Evolutionary conservation across 1,140 invertebrate species (phyloP).

Genomic region (Drosophila persimilis): DNA sequence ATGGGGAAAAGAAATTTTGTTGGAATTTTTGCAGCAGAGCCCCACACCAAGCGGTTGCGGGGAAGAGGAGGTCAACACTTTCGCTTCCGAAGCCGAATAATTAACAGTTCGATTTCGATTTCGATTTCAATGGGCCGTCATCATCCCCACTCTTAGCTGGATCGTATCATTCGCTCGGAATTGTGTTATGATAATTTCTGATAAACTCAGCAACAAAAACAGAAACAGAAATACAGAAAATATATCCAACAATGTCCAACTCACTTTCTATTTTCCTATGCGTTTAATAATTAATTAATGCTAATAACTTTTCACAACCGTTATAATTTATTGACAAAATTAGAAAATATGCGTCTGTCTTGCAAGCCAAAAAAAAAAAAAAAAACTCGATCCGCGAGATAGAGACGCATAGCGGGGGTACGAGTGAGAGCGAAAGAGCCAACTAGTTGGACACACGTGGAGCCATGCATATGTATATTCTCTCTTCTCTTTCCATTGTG

Average conservation of each 20-base stretch:
- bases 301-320: constrained; percentile 82
- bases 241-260: background rate
- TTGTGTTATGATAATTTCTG: constrained; percentile 64
- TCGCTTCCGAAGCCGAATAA: constrained; percentile 63
- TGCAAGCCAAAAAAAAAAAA: constrained; percentile 21
- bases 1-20: constrained; percentile 17
- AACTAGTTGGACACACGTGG: constrained; percentile 20
- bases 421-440: constrained; percentile 2
- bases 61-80: constrained; percentile 45
- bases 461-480: background rate
- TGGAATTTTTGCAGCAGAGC: constrained; percentile 24
- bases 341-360: constrained; percentile 55
- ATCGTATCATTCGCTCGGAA: background rate
- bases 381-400: too few species aligned
- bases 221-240: constrained; percentile 17
- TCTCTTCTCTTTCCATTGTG: too few species aligned
- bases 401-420: too few species aligned
- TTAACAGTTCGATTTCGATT: constrained; percentile 58
- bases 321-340: constrained; percentile 79
- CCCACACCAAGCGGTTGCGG: background rate
- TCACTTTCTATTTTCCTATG: constrained; percentile 81
- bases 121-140: constrained; percentile 13
- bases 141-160: background rate
- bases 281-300: constrained; percentile 81
- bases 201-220: constrained; percentile 6